phyloP scores from a whole-genome alignment of 2,113 vertebrate genomes.

The Phodopus roborovskii region DNA sequence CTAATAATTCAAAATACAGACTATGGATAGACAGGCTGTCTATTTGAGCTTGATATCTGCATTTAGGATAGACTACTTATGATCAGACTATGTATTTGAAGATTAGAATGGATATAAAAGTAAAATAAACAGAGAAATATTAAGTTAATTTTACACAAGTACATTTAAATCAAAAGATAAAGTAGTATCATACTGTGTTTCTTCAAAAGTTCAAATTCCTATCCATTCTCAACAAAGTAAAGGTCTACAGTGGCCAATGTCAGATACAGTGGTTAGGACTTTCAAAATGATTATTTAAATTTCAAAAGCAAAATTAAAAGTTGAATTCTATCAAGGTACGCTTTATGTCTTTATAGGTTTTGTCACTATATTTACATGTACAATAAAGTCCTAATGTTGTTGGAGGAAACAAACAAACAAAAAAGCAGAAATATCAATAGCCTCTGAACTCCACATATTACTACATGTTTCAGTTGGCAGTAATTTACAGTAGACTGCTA shows the following conservation, averaged over 20 bases:
- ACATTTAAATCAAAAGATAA: not conserved
- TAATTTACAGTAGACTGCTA: slow-evolving; percentile 57
- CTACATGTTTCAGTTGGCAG: slow-evolving; percentile 61
- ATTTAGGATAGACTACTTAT: not conserved
- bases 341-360: slow-evolving; percentile 15
- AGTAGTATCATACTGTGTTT: not conserved
- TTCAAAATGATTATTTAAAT: not conserved
- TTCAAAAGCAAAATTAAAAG: not conserved
- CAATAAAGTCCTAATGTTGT: slow-evolving; percentile 21
- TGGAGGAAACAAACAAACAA: not conserved
- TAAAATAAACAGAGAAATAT: not conserved
- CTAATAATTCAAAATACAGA: not conserved
- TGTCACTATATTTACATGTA: slow-evolving; percentile 52
- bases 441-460: not conserved
- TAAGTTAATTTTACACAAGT: not conserved
- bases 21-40: not conserved
- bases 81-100: not conserved
- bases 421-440: slow-evolving; percentile 23
- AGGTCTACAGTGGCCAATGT: not conserved
- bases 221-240: not conserved
- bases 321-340: slow-evolving; percentile 26
- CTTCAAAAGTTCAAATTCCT: not conserved
- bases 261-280: slow-evolving; percentile 1
- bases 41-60: not conserved
- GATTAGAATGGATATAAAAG: not conserved